phyloP scores from a whole-genome alignment of 2,888 invertebrate genomes.

The Ypsolopha sequella region DNA sequence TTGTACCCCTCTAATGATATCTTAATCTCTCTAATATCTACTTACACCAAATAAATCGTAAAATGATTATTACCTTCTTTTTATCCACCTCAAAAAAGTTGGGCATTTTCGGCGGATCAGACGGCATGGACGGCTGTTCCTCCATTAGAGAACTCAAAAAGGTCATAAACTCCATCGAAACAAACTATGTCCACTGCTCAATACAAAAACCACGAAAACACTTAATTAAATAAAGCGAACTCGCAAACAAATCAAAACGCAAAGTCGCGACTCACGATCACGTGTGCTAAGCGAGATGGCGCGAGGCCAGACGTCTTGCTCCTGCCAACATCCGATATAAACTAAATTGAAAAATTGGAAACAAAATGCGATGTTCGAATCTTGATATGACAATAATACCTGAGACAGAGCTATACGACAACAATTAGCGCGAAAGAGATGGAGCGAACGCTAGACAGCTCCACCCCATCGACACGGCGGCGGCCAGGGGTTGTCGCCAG shows the following conservation, averaged over 20 bases:
- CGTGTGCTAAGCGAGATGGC: conserved; percentile 49
- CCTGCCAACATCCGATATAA: conserved; percentile 66
- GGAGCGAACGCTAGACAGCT: conserved; percentile 40
- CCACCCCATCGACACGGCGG: conserved; percentile 56
- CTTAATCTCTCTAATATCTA: too few species aligned
- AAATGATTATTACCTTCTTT: conserved; percentile 38
- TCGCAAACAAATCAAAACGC: conserved; percentile 19
- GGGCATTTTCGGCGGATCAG: conserved; percentile 50
- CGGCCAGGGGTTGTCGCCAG: conserved; percentile 67
- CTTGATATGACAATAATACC: conserved; percentile 69
- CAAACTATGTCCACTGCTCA: not conserved
- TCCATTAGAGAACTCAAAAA: conserved; percentile 51
- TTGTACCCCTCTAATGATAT: too few species aligned
- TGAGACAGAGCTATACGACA: conserved; percentile 49
- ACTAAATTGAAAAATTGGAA: conserved; percentile 70
- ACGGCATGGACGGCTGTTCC: conserved; percentile 36
- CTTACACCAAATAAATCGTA: too few species aligned
- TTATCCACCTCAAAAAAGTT: conserved; percentile 62
- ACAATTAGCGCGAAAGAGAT: conserved; percentile 34
- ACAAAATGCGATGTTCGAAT: conserved; percentile 68
- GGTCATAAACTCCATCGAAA: conserved; percentile 56
- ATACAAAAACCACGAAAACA: not conserved
- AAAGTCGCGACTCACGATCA: conserved; percentile 27
- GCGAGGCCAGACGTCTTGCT: conserved; percentile 57
- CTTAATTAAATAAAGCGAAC: conserved; percentile 17